A percentile compares a stretch with the other conserved stretches of the same genome.
phyloP scores from a whole-genome alignment of 2,888 invertebrate species.

The Hydropsyche betteni region DNA sequence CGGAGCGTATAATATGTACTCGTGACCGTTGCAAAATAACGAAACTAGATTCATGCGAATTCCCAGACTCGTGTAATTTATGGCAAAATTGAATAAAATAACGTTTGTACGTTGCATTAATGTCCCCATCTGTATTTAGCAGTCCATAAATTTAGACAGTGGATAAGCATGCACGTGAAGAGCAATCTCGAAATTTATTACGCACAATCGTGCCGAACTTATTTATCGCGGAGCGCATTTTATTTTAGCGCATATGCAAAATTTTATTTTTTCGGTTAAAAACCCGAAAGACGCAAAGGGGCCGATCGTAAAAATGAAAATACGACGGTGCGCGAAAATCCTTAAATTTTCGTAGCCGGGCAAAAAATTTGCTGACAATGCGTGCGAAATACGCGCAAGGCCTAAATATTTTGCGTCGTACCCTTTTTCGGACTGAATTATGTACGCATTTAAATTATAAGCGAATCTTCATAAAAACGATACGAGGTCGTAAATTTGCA shows the following conservation, averaged over 20 bases:
- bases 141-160: conserved; percentile 18
- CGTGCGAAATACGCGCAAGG: neutral
- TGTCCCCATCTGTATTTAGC: conserved; percentile 24
- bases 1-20: neutral
- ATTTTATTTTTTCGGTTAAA: neutral
- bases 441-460: no score
- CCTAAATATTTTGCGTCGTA: no score
- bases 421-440: no score
- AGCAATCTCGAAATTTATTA: conserved; percentile 10
- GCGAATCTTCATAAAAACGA: no score
- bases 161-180: neutral
- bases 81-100: neutral
- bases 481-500: no score
- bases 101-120: conserved; percentile 14
- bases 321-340: conserved; percentile 3
- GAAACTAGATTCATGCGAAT: conserved; percentile 7
- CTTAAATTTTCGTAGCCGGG: conserved; percentile 20
- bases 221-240: neutral
- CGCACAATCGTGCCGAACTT: neutral
- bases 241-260: neutral
- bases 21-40: no score
- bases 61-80: conserved; percentile 21
- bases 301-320: conserved; percentile 15
- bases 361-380: conserved; percentile 12
- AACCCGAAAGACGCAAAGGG: no score